Percentiles rank a stretch among this genome's conserved stretches.
phyloP scores from a whole-genome alignment of 2,797 vertebrate genomes.

The Nyctalus aviator region DNA sequence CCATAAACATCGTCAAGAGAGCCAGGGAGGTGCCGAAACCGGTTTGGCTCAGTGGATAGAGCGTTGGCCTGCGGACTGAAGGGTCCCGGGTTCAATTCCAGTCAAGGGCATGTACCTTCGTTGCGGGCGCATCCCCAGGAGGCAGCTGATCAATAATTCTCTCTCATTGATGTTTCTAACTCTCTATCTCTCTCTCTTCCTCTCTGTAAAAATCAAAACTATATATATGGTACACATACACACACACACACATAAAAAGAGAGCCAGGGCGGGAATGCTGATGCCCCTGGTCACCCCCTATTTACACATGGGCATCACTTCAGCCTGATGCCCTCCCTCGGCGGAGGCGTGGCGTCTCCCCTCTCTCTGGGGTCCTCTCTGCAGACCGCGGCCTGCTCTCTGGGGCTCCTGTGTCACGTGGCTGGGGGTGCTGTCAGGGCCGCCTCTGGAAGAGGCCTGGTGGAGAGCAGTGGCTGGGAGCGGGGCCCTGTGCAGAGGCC shows the following conservation, averaged over 20 bases:
- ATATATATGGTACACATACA: too few species aligned
- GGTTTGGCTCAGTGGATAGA: too few species aligned
- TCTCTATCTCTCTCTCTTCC: too few species aligned
- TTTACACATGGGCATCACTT: not conserved
- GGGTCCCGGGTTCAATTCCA: too few species aligned
- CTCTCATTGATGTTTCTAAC: too few species aligned
- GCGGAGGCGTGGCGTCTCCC: not conserved
- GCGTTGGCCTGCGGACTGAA: too few species aligned
- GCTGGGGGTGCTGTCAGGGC: not conserved
- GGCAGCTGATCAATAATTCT: too few species aligned
- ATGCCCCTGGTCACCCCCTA: rapidly evolving
- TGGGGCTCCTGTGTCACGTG: not conserved
- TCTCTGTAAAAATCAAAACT: too few species aligned
- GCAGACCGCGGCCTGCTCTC: not conserved
- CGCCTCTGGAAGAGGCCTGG: not conserved
- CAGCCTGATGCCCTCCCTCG: not conserved
- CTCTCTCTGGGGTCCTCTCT: not conserved
- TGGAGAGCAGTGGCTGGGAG: not conserved
- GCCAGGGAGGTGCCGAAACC: too few species aligned
- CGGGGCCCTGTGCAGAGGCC: rapidly evolving
- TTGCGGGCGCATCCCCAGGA: too few species aligned
- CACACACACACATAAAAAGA: too few species aligned
- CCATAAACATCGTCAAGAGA: not conserved
- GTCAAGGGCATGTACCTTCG: too few species aligned
- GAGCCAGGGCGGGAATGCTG: not conserved